Conservation (phyloP, 2,113 vertebrate genomes). For the Anthoscopus minutus region DNA sequence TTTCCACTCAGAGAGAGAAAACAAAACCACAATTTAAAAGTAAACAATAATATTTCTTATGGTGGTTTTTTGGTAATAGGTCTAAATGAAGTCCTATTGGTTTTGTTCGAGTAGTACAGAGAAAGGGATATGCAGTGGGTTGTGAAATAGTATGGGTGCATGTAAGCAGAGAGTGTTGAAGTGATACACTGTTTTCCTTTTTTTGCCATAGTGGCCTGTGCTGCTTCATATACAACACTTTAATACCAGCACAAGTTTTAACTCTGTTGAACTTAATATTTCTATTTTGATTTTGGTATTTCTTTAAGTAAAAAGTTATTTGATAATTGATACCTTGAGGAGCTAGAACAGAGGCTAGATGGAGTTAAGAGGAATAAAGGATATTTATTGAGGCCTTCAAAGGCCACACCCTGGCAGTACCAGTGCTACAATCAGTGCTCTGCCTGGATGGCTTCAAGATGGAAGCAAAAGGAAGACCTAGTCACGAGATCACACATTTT, state of each 20-base stretch:
- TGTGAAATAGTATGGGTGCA: not conserved
- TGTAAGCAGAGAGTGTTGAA: not conserved
- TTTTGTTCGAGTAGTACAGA: not conserved
- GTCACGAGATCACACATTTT: too few species aligned
- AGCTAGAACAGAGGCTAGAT: too few species aligned
- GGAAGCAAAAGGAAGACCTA: too few species aligned
- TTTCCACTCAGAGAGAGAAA: not conserved
- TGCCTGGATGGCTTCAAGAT: too few species aligned
- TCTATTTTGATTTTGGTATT: not conserved
- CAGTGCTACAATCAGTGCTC: too few species aligned
- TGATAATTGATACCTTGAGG: too few species aligned
- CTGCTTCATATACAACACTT: not conserved
- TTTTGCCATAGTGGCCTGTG: not conserved
- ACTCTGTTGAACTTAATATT: not conserved
- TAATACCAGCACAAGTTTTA: not conserved
- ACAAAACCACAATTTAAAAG: not conserved
- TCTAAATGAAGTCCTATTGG: not conserved
- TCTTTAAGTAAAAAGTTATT: not conserved
- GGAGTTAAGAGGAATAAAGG: too few species aligned
- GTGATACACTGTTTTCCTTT: not conserved
- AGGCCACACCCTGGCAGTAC: too few species aligned
- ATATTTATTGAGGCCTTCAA: too few species aligned
- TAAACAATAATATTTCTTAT: not conserved
- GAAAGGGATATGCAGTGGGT: not conserved
- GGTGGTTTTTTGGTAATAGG: not conserved